Conservation (phyloP, 2,888 invertebrate species). For the Oasisia sp. region DNA sequence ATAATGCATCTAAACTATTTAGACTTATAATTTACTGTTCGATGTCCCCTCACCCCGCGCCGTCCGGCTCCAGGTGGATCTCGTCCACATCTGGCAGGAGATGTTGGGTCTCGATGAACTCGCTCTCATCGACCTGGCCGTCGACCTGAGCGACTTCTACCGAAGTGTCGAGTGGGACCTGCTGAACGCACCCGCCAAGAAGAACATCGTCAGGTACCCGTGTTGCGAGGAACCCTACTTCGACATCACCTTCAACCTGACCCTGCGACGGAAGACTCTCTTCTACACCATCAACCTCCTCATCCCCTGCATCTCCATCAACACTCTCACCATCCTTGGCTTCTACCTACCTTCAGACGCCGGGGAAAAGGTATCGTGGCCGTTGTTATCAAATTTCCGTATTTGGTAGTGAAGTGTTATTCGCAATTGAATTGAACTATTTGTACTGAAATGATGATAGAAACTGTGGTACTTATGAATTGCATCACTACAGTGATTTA, state of each 20-base stretch:
- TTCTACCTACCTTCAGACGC: constrained; percentile 98
- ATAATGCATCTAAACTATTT: too few relatives aligned
- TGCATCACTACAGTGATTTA: too few relatives aligned
- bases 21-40: too few relatives aligned
- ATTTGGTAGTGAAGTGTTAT: neutral
- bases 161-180: constrained; percentile 65
- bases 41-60: too few relatives aligned
- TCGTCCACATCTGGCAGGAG: constrained; percentile 40
- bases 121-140: constrained; percentile 51
- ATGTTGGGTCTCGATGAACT: constrained; percentile 26
- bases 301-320: constrained; percentile 95
- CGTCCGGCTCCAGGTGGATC: constrained; percentile 38
- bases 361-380: constrained; percentile 85
- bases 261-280: constrained; percentile 72
- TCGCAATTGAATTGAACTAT: neutral
- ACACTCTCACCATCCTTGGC: constrained; percentile 93
- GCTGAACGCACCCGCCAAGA: constrained; percentile 72
- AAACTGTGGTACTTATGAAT: too few relatives aligned
- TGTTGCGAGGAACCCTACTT: constrained; percentile 64
- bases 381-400: neutral
- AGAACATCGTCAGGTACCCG: constrained; percentile 69
- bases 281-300: constrained; percentile 98
- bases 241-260: constrained; percentile 66
- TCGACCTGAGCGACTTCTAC: constrained; percentile 64
- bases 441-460: neutral